phyloP scores from a whole-genome alignment of 1,140 invertebrate genomes.

The Vollenhovia emeryi region DNA sequence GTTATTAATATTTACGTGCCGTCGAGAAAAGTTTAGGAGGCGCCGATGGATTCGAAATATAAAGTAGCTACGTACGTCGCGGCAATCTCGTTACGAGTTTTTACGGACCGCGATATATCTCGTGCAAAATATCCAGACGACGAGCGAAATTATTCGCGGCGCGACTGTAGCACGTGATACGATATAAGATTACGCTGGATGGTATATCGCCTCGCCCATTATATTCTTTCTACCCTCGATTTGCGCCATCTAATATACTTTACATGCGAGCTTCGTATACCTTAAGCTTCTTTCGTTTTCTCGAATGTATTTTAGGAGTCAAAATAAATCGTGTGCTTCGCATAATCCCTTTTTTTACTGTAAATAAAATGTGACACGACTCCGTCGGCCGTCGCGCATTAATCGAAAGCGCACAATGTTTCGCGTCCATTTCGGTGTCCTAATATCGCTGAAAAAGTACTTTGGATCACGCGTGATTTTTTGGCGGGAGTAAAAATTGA shows the following conservation, averaged over 20 bases:
- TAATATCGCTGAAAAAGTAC: background rate
- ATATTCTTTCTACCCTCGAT: slow-evolving; percentile 33
- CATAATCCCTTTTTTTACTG: background rate
- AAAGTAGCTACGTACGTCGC: slow-evolving; percentile 21
- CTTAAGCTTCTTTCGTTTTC: background rate
- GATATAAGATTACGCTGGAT: slow-evolving; percentile 18
- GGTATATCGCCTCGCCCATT: slow-evolving; percentile 10
- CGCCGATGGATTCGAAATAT: slow-evolving; percentile 39
- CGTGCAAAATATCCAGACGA: slow-evolving; percentile 48
- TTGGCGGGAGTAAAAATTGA: background rate
- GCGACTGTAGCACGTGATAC: slow-evolving; percentile 15
- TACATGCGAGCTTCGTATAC: background rate
- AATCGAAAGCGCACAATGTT: background rate
- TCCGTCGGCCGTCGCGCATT: background rate
- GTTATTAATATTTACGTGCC: slow-evolving; percentile 27
- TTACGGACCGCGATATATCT: slow-evolving; percentile 18
- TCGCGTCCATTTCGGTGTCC: background rate
- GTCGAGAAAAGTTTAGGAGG: slow-evolving; percentile 12
- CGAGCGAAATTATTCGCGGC: slow-evolving; percentile 39
- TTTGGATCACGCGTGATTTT: background rate
- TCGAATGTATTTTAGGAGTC: background rate
- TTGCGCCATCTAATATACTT: slow-evolving; percentile 4
- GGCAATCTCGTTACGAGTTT: slow-evolving; percentile 38
- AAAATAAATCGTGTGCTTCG: background rate
- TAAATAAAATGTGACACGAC: background rate